These are phyloP conservation scores for Drosophila azteca DNA, from an alignment of 1,140 invertebrate genomes.

Conservation along the genomic window DNA sequence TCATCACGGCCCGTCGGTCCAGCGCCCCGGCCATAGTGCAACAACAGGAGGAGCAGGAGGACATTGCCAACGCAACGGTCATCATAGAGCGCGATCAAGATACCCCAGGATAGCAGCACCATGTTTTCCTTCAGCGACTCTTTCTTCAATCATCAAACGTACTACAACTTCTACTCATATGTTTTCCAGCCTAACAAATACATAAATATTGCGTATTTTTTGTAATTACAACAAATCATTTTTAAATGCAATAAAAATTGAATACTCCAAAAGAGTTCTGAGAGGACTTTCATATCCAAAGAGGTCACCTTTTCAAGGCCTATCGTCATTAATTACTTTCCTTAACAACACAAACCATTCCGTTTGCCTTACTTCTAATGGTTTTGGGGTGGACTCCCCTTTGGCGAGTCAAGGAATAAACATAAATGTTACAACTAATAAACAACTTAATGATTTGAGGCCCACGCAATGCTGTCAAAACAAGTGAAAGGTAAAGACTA, in stretches of 20 bases:
- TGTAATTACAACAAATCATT: constrained; percentile 16
- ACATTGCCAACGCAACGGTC: constrained; percentile 45
- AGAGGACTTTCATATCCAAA: too few species aligned
- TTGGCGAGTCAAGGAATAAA: constrained; percentile 31
- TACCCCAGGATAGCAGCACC: constrained; percentile 24
- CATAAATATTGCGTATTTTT: constrained; percentile 28
- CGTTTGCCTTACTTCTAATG: not conserved
- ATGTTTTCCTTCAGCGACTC: constrained; percentile 35
- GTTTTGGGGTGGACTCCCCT: constrained; percentile 12
- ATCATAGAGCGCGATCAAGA: constrained; percentile 49
- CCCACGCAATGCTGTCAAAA: constrained; percentile 63
- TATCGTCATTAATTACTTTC: not conserved
- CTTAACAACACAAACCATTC: too few species aligned
- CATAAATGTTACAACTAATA: constrained; percentile 56
- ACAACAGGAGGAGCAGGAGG: constrained; percentile 8
- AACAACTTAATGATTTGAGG: constrained; percentile 38
- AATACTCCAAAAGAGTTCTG: too few species aligned
- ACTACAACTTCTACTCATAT: constrained; percentile 40
- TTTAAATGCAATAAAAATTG: constrained; percentile 4
- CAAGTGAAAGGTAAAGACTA: constrained; percentile 9
- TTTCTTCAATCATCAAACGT: constrained; percentile 39
- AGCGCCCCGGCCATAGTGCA: constrained; percentile 59
- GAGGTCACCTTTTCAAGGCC: too few species aligned
- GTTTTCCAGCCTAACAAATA: constrained; percentile 25
- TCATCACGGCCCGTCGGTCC: constrained; percentile 58